These are phyloP conservation scores for Diadromus collaris DNA, from an alignment of 2,888 invertebrate species.

Conservation along the genomic window DNA sequence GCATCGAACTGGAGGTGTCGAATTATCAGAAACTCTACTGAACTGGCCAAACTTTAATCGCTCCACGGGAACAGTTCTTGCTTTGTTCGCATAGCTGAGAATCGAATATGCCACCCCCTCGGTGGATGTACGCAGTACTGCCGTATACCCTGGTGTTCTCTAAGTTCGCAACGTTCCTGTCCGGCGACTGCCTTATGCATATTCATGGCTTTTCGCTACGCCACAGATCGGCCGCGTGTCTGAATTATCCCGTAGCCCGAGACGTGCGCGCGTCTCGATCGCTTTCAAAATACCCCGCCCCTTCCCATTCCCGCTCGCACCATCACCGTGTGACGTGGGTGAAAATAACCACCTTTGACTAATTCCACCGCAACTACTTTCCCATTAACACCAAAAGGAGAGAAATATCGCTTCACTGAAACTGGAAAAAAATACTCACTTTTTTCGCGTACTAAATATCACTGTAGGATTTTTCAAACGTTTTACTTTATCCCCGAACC, in stretches of 20 bases:
- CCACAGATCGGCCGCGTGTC: slow-evolving; percentile 33
- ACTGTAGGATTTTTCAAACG: background rate
- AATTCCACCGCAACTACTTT: background rate
- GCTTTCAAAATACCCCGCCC: slow-evolving; percentile 10
- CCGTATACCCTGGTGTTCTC: slow-evolving; percentile 9
- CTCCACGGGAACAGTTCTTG: slow-evolving; percentile 10
- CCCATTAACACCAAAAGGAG: background rate
- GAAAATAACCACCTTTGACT: background rate
- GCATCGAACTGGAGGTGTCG: background rate
- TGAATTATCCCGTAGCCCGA: slow-evolving; percentile 35
- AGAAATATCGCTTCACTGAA: background rate
- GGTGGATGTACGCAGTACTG: background rate
- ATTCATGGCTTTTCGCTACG: slow-evolving; percentile 37
- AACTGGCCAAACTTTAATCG: slow-evolving; percentile 30
- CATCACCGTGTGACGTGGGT: background rate
- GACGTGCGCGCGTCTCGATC: slow-evolving; percentile 28
- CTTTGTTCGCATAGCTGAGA: slow-evolving; percentile 28
- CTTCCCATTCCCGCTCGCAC: background rate
- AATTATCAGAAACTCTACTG: slow-evolving; percentile 23
- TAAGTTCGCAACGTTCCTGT: slow-evolving; percentile 32
- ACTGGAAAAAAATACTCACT: background rate
- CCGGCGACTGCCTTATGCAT: slow-evolving; percentile 44
- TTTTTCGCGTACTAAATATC: background rate
- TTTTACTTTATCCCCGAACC: no score
- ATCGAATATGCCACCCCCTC: slow-evolving; percentile 29